Evolutionary conservation across 2,888 invertebrate species (phyloP), one percentile per base, ranked within the genome.

Genomic region (Zygothrica quintamaculata): DNA sequence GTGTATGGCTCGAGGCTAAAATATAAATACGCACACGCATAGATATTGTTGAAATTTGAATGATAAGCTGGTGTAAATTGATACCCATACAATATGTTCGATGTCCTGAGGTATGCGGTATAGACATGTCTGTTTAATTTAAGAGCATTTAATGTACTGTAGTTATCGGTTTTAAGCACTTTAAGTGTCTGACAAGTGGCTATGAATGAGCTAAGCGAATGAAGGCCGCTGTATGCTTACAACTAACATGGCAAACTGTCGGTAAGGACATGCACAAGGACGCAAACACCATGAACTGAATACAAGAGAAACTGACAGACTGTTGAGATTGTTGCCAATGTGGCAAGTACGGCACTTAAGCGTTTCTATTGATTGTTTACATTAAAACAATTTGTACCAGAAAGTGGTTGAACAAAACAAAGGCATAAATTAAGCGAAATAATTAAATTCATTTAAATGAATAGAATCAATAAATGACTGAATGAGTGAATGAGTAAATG

Each of bases 361-460:
- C 36, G 46, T 37, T 33, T 60, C 53, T 59, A 69, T 64, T 50
- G 72, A 72, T 66, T 71, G 72, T 52, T 56, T 71, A 53, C 55
- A 52, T 61, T 65, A 34, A 40, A 65, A 52, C 53, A 39, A 56
- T 76, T 76, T 53, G 29, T 66, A 76, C 77, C 71, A 76, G 58
- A 12, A 36, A n/a, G 37, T 42, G 40, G 56, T 47, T 59, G 31
- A 37, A 29, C 13, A 15, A 57, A 61, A 56, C 51, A 50, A 57
- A 42, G 43, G 52, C 62, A 73, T 73, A 79, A 84, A 84, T 80
- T 68, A 80, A 52, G 33, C n/a, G 43, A 60, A 76, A 62, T 86
- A 86, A 84, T 84, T 86, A 70, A 86, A 84, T 86, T 73, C 67
- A 80, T 69, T 78, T 57, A 47, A 68, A 62, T 74, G 67, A 74